Evolutionary conservation across 64 coral and sea anemone genomes (phyloP), one percentile per base, ranked within the genome.

Genomic region (Dendrophyllia cribrosa): DNA sequence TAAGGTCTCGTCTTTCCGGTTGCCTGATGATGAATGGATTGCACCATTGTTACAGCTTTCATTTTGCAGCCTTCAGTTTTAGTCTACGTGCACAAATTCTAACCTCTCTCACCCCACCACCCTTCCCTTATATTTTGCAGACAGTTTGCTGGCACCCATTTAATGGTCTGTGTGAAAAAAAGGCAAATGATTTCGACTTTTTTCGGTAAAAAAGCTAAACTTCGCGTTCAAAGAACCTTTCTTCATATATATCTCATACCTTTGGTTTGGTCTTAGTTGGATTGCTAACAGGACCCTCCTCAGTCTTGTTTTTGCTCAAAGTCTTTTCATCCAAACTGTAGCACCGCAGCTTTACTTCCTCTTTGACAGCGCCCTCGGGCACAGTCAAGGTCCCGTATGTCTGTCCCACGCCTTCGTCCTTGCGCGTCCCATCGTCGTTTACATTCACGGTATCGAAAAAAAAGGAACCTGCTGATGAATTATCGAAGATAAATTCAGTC

Each of bases 321-420:
- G 62, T 73, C 21, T 85, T 78, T 11, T 90, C 79, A 86, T 98
- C 96, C 77, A 95, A 58, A 43, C 92, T 98, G 78, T 89, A 94
- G 44, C 86, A 93, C 7, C 79, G 82, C 24, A 98, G 72, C 58
- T 98, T 95, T 5, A 97, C 67, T 63, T 85, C 63, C 20, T 91
- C 96, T 70, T 90, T 56, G 2, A 98, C 94, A 17, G 97, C 94
- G 19, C 97, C 97, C 45, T 95, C 83, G 21, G 97, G 97, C 7
- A 98, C 91, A 66, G 66, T 89, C 56, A 98, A 58, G n/a, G 94
- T 96, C 59, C 97, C 97, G 43, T 93, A 98, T 65, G 97, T 98
- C 44, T 90, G 71, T 3, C 97, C 97, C 12, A 98, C 86, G 16
- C 93, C 96, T 44, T 58, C 59, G 11, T 98, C 96, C 63, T 98